A percentile compares a stretch with the other conserved stretches of the same genome.
Evolutionary conservation across 1,140 invertebrate species (phyloP).

Genomic region (Pseudomyrmex dendroicus): DNA sequence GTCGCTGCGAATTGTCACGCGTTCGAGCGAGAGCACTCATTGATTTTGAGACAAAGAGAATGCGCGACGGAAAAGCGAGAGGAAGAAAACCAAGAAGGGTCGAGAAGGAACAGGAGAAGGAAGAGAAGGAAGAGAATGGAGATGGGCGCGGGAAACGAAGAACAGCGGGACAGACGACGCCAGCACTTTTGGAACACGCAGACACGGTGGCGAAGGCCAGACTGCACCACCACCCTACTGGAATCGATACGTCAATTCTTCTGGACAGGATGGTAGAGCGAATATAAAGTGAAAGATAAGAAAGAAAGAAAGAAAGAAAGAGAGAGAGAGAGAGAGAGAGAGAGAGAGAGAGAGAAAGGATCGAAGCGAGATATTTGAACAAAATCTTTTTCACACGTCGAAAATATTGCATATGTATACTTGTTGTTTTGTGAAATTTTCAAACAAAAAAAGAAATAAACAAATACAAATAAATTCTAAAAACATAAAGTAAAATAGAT

Average conservation of each 20-base stretch:
- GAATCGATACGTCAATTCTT: conserved; percentile 81
- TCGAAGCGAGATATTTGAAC: neutral
- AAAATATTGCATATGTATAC: no score
- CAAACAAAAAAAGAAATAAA: no score
- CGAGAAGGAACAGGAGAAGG: neutral
- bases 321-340: no score
- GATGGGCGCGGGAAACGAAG: conserved; percentile 27
- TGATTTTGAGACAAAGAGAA: conserved; percentile 52
- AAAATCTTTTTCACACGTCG: no score
- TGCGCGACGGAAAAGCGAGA: neutral
- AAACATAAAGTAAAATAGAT: no score
- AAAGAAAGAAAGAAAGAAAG: neutral
- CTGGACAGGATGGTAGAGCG: conserved; percentile 61
- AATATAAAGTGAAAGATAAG: conserved; percentile 56
- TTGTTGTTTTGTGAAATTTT: no score
- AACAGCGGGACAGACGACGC: conserved; percentile 70
- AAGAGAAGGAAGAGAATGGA: neutral
- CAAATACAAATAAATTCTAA: no score
- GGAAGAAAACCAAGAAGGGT: no score
- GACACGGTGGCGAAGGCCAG: conserved; percentile 76
- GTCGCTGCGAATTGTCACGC: conserved; percentile 23
- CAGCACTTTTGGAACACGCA: conserved; percentile 76
- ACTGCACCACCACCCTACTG: conserved; percentile 77
- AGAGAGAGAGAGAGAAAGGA: conserved; percentile 14
- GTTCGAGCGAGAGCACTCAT: conserved; percentile 49